phyloP scores from a whole-genome alignment of 2,888 invertebrate species.

The Macropis europaea region DNA sequence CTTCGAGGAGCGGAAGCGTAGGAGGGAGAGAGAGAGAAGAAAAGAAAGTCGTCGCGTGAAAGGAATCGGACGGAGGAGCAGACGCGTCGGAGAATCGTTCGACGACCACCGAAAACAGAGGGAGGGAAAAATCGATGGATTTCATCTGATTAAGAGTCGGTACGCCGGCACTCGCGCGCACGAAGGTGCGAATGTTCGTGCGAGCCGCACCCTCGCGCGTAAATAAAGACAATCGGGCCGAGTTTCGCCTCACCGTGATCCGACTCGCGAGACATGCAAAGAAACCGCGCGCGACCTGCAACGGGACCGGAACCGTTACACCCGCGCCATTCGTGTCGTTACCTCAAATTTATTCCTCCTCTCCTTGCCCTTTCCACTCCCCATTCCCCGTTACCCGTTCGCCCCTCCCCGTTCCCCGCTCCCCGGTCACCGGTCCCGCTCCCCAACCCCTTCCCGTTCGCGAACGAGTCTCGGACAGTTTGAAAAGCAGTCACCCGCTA shows the following conservation, averaged over 20 bases:
- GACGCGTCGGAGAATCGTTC: not conserved
- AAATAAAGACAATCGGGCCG: constrained; percentile 20
- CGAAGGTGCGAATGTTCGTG: constrained; percentile 39
- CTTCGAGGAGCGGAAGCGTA: too few relatives aligned
- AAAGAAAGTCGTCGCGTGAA: not conserved
- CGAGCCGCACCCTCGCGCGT: constrained; percentile 16
- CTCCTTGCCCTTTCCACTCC: too few relatives aligned
- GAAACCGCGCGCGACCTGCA: constrained; percentile 1
- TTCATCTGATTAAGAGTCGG: constrained; percentile 70
- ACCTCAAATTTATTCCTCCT: constrained; percentile 19
- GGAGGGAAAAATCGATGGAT: constrained; percentile 62
- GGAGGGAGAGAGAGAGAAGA: too few relatives aligned
- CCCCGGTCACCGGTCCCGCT: too few relatives aligned
- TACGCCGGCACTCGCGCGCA: constrained; percentile 34
- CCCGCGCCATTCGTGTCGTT: constrained; percentile 20
- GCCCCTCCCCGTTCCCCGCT: too few relatives aligned
- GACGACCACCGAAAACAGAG: constrained; percentile 5
- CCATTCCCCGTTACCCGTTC: too few relatives aligned
- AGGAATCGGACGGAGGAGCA: constrained; percentile 1
- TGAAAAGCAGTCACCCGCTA: not conserved
- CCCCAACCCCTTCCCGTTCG: not conserved
- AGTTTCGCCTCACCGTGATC: not conserved
- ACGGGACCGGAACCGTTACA: constrained; percentile 6
- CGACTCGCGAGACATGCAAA: not conserved
- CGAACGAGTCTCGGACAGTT: constrained; percentile 15